Evolutionary conservation across 2,113 vertebrate species (phyloP).

Genomic region (Notothenia rossii): DNA sequence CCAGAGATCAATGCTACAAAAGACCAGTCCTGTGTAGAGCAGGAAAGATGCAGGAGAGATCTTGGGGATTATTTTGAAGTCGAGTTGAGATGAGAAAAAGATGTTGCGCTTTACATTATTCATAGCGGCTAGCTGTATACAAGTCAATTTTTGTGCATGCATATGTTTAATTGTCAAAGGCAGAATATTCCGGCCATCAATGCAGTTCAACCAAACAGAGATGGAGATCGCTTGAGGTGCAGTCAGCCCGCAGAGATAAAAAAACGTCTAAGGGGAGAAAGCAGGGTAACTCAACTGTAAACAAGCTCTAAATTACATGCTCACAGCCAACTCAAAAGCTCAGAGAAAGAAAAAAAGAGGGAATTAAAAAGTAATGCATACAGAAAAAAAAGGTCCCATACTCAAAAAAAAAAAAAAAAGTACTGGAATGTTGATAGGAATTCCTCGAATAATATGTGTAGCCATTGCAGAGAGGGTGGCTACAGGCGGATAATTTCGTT

Average conservation of each 20-base stretch:
- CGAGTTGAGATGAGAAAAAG: slow-evolving; percentile 9
- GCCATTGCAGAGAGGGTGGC: slow-evolving; percentile 6
- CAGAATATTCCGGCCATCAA: slow-evolving; percentile 51
- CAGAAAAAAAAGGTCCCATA: not conserved
- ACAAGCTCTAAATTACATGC: not conserved
- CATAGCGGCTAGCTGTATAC: slow-evolving; percentile 74
- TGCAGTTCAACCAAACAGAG: slow-evolving; percentile 5
- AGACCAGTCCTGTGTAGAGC: slow-evolving; percentile 11
- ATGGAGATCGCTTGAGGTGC: not conserved
- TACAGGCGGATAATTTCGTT: slow-evolving; percentile 66
- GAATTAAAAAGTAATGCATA: slow-evolving; percentile 23
- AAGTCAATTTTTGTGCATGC: slow-evolving; percentile 30
- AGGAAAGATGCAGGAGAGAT: not conserved
- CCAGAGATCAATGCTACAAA: slow-evolving; percentile 67
- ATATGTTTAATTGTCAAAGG: slow-evolving; percentile 1
- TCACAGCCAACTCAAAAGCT: slow-evolving; percentile 15
- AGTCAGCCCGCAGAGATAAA: not conserved
- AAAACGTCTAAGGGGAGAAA: not conserved
- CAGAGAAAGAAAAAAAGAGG: not conserved
- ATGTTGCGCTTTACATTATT: slow-evolving; percentile 41
- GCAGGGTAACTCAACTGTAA: slow-evolving; percentile 2
- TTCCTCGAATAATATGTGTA: slow-evolving; percentile 26
- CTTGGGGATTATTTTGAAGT: not conserved
- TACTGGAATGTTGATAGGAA: slow-evolving; percentile 27
- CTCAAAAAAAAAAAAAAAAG: slow-evolving; percentile 32